Percentiles rank a stretch among this genome's conserved stretches.
These are phyloP conservation scores for Ceuthmochares aereus DNA, from an alignment of 2,113 vertebrate species.

Conservation along the genomic window DNA sequence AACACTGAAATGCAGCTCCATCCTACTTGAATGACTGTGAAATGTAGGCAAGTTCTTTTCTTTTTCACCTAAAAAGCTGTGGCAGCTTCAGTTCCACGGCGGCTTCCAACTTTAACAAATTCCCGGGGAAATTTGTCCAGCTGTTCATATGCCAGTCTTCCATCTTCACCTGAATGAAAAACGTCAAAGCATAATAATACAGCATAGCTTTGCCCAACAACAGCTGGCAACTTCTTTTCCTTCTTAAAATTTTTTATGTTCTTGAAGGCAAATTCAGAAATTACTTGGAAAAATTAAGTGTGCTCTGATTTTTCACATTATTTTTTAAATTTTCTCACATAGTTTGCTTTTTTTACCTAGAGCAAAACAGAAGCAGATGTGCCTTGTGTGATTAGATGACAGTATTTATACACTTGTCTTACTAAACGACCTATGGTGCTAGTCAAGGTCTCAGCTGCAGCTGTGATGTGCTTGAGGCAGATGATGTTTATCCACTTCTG, in stretches of 20 bases:
- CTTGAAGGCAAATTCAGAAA: background rate
- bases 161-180: constrained; percentile 87
- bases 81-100: constrained; percentile 85
- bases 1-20: constrained; percentile 16
- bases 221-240: background rate
- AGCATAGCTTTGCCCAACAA: background rate
- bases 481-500: background rate
- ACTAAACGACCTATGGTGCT: background rate
- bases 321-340: background rate
- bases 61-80: constrained; percentile 81
- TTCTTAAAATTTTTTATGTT: background rate
- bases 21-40: background rate
- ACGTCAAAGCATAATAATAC: background rate
- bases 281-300: background rate
- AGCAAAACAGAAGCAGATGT: background rate
- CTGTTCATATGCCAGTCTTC: constrained; percentile 91
- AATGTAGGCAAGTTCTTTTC: background rate
- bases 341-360: background rate
- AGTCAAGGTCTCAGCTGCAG: background rate
- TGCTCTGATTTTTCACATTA: background rate
- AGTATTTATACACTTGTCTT: background rate
- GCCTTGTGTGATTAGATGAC: background rate
- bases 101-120: constrained; percentile 79
- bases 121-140: constrained; percentile 89
- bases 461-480: background rate